phyloP scores from a whole-genome alignment of 2,113 vertebrate species.

The Sphyrna mokarran region DNA sequence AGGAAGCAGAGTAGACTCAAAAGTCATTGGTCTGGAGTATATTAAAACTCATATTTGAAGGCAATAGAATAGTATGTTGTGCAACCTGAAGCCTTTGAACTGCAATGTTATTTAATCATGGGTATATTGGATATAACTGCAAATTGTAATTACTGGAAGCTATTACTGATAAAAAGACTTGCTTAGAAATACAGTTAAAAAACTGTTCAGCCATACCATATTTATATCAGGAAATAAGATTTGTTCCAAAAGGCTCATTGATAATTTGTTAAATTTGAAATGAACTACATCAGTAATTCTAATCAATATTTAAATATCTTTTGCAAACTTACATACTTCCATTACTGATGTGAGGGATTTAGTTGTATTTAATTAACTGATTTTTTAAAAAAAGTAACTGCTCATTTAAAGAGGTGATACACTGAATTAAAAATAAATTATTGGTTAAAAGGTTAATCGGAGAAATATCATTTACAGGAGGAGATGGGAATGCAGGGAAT shows the following conservation, averaged over 20 bases:
- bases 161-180: not conserved
- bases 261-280: slow-evolving; percentile 20
- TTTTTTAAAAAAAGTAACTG: not conserved
- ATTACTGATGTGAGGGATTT: not conserved
- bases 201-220: not conserved
- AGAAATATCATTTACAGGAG: not conserved
- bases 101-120: not conserved
- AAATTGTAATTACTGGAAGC: not conserved
- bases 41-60: not conserved
- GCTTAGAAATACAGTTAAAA: not conserved
- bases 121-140: not conserved
- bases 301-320: slow-evolving; percentile 30
- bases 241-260: not conserved
- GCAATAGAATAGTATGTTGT: not conserved
- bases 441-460: not conserved
- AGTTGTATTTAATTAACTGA: not conserved
- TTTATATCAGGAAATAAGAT: slow-evolving; percentile 13
- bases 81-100: not conserved
- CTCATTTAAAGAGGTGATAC: slow-evolving; percentile 19
- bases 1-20: not conserved
- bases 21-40: not conserved
- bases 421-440: slow-evolving; percentile 30
- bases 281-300: not conserved
- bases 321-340: not conserved
- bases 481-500: not conserved